These are phyloP conservation scores for Caenorhabditis virilis DNA, from an alignment of 2,888 invertebrate species.

Conservation along the genomic window DNA sequence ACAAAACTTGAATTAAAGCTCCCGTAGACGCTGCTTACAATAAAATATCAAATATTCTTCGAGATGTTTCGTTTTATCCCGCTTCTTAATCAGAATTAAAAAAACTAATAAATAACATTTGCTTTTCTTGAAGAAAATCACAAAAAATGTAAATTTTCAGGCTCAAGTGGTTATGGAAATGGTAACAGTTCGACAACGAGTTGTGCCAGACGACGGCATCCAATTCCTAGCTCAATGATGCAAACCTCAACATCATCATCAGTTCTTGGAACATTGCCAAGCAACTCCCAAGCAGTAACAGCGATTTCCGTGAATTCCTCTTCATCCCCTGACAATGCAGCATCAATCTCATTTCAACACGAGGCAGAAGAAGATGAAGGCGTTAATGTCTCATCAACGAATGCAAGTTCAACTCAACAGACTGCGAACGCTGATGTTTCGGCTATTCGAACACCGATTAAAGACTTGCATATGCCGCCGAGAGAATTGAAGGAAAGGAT, in stretches of 20 bases:
- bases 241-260: slow-evolving; percentile 25
- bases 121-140: neutral
- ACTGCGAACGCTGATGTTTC: neutral
- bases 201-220: slow-evolving; percentile 24
- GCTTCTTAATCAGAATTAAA: neutral
- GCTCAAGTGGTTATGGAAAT: slow-evolving; percentile 25
- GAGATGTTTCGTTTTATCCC: neutral
- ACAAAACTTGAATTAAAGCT: too few species aligned
- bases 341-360: neutral
- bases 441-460: slow-evolving; percentile 20
- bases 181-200: slow-evolving; percentile 28
- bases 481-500: slow-evolving; percentile 58
- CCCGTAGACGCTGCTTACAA: neutral
- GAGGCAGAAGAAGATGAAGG: slow-evolving; percentile 6
- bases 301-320: slow-evolving; percentile 17
- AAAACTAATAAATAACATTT: neutral
- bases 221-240: slow-evolving; percentile 33
- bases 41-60: neutral
- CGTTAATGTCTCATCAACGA: neutral
- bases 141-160: slow-evolving; percentile 10
- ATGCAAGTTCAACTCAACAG: neutral
- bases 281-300: slow-evolving; percentile 3
- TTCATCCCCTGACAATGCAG: neutral
- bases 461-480: slow-evolving; percentile 33
- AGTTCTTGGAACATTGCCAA: slow-evolving; percentile 26